Percentiles rank a stretch among this genome's conserved stretches.
phyloP scores from a whole-genome alignment of 2,888 invertebrate species.

The Tyria jacobaeae region DNA sequence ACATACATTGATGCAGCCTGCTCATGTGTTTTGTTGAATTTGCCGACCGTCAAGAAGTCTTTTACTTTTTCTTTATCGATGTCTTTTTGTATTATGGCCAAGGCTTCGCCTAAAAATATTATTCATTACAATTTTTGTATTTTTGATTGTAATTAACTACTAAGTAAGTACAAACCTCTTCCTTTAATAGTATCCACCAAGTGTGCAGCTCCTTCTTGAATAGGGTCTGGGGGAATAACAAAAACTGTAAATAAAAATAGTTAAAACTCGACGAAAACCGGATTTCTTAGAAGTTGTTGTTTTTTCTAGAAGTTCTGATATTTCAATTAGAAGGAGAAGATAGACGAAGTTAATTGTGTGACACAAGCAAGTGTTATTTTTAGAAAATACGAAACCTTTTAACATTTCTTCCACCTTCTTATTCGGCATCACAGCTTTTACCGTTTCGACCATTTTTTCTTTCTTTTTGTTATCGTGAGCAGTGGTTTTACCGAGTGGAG shows the following conservation, averaged over 20 bases:
- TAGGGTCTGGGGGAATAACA: slow-evolving; percentile 50
- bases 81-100: slow-evolving; percentile 58
- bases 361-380: slow-evolving; percentile 8
- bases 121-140: neutral
- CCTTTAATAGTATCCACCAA: slow-evolving; percentile 63
- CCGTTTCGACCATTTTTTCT: slow-evolving; percentile 50
- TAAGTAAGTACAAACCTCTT: slow-evolving; percentile 56
- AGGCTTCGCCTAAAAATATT: slow-evolving; percentile 59
- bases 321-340: neutral
- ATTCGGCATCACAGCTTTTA: slow-evolving; percentile 61
- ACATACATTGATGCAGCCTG: slow-evolving; percentile 61
- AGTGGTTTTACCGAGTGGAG: slow-evolving; percentile 58
- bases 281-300: no score
- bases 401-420: slow-evolving; percentile 58
- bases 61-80: slow-evolving; percentile 58
- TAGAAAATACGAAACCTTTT: slow-evolving; percentile 51
- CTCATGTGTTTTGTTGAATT: slow-evolving; percentile 58
- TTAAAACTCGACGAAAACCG: no score
- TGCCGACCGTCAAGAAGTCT: slow-evolving; percentile 60
- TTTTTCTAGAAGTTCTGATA: no score
- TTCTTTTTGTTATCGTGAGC: slow-evolving; percentile 53
- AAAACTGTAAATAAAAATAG: neutral
- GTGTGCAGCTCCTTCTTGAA: slow-evolving; percentile 64
- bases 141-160: neutral
- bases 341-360: neutral